Conservation (phyloP, 2,888 invertebrate genomes). For the Furcula furcula region DNA sequence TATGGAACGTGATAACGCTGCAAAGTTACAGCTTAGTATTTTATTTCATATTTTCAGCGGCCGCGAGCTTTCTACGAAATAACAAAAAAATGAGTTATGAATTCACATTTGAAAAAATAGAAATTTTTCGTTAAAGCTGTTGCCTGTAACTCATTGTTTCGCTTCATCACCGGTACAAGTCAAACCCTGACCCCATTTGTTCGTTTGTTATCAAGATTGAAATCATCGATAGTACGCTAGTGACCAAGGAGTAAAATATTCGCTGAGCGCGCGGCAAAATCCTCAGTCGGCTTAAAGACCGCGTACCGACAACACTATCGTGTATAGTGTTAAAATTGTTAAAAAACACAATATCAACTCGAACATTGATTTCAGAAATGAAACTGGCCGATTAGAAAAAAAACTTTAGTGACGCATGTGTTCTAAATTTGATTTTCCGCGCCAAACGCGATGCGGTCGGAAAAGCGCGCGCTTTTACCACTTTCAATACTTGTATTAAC, state of each 20-base stretch:
- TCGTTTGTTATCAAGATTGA: slow-evolving; percentile 67
- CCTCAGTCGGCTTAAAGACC: slow-evolving; percentile 66
- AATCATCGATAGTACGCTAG: slow-evolving; percentile 70
- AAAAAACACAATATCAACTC: slow-evolving; percentile 30
- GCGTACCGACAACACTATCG: slow-evolving; percentile 54
- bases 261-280: slow-evolving; percentile 46
- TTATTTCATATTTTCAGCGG: not conserved
- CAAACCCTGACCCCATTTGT: slow-evolving; percentile 71
- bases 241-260: slow-evolving; percentile 61
- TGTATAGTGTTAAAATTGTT: slow-evolving; percentile 29
- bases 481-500: no score
- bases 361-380: slow-evolving; percentile 41
- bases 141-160: slow-evolving; percentile 26
- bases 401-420: slow-evolving; percentile 46
- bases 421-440: slow-evolving; percentile 56
- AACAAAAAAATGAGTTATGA: no score
- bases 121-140: slow-evolving; percentile 18
- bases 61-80: no score
- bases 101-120: no score
- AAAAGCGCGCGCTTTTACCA: slow-evolving; percentile 26
- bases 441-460: slow-evolving; percentile 42
- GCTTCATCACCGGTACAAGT: slow-evolving; percentile 48
- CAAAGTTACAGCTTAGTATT: no score
- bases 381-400: slow-evolving; percentile 43
- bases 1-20: no score